Percentiles rank a stretch among this genome's conserved stretches.
Evolutionary conservation across 2,888 invertebrate genomes (phyloP).

Genomic region (Caenorhabditis sp.): DNA sequence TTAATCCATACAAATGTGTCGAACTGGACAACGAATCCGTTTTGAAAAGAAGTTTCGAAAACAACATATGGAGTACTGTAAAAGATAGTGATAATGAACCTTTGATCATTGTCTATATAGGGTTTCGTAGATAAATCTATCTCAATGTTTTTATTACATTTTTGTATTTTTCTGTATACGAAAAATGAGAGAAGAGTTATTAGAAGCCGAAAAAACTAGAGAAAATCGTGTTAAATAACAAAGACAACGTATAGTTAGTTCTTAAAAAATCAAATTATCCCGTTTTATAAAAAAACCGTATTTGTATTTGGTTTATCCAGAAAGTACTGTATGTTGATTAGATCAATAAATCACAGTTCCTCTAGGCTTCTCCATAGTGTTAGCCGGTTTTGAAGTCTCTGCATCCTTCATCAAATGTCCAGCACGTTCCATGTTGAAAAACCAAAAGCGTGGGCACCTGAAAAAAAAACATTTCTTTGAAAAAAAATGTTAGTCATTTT

Average conservation of each 20-base stretch:
- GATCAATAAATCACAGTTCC: not conserved
- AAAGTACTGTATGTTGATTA: not conserved
- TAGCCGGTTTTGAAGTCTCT: not conserved
- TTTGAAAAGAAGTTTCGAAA: not conserved
- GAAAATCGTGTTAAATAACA: not conserved
- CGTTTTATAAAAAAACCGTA: not conserved
- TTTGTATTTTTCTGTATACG: not conserved
- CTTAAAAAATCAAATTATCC: not conserved
- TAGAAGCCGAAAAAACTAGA: not conserved
- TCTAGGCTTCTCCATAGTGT: not conserved
- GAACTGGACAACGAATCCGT: not conserved
- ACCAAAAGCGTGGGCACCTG: slow-evolving; percentile 40
- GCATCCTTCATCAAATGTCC: slow-evolving; percentile 10
- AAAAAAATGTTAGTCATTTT: not conserved
- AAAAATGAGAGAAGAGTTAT: not conserved
- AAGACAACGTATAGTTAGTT: not conserved
- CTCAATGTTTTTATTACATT: not conserved
- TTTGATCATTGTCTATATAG: not conserved
- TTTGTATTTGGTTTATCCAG: not conserved
- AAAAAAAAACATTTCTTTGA: slow-evolving; percentile 1
- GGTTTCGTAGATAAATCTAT: not conserved
- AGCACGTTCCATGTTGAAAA: slow-evolving; percentile 29
- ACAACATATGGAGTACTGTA: not conserved
- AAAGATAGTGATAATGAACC: not conserved
- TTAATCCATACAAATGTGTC: not conserved